Conservation (phyloP, 2,888 invertebrate genomes). For the Ochropleura plecta region DNA sequence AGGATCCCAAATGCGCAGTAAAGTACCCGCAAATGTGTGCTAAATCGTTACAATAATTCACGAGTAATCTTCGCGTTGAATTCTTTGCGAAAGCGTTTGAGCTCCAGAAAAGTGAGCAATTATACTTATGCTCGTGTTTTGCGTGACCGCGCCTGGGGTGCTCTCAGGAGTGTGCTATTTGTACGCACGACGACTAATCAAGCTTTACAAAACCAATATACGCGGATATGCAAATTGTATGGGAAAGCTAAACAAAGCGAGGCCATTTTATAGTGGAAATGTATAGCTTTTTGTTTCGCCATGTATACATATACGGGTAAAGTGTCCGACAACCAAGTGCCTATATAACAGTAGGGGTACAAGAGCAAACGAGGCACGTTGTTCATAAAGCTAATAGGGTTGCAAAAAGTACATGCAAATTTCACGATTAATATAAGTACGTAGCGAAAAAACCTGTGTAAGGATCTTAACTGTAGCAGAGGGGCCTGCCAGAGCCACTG, state of each 20-base stretch:
- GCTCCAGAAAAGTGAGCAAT: slow-evolving; percentile 67
- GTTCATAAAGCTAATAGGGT: slow-evolving; percentile 25
- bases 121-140: slow-evolving; percentile 48
- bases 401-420: slow-evolving; percentile 14
- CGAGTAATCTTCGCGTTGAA: slow-evolving; percentile 50
- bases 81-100: slow-evolving; percentile 47
- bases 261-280: too few relatives aligned
- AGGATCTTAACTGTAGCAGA: not conserved
- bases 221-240: too few relatives aligned
- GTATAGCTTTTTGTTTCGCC: too few relatives aligned
- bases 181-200: not conserved
- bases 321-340: slow-evolving; percentile 11
- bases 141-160: slow-evolving; percentile 31
- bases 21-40: slow-evolving; percentile 52
- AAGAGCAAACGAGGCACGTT: slow-evolving; percentile 19
- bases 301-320: slow-evolving; percentile 1
- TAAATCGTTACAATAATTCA: slow-evolving; percentile 60
- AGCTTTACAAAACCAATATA: too few relatives aligned
- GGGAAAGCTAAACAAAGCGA: too few relatives aligned
- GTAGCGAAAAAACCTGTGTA: not conserved
- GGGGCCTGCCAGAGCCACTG: too few relatives aligned
- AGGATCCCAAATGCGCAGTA: slow-evolving; percentile 38
- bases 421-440: not conserved
- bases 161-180: slow-evolving; percentile 32
- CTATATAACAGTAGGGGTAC: slow-evolving; percentile 24